These are phyloP conservation scores for Lasiurus cinereus DNA, from an alignment of 2,113 vertebrate species.

Conservation along the genomic window DNA sequence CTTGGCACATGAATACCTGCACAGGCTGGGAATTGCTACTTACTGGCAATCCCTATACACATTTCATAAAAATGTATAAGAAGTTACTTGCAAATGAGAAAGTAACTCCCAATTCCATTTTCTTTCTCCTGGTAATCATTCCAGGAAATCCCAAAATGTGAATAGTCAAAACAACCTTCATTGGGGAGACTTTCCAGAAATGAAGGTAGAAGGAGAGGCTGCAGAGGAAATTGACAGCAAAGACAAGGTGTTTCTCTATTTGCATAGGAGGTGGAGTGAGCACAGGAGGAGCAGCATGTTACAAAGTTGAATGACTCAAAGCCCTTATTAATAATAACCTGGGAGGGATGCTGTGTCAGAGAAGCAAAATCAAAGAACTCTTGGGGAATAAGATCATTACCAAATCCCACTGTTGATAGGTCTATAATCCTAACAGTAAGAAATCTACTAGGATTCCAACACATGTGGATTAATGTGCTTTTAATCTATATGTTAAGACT, in stretches of 20 bases:
- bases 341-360: neutral
- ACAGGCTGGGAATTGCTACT: neutral
- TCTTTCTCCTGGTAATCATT: constrained; percentile 38
- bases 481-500: neutral
- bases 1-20: neutral
- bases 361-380: neutral
- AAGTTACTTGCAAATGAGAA: constrained; percentile 5
- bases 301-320: constrained; percentile 46
- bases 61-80: constrained; percentile 34
- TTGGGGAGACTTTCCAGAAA: neutral
- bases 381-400: neutral
- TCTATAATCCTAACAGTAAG: neutral
- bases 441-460: constrained; percentile 45
- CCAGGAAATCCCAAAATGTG: neutral
- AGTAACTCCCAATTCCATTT: neutral
- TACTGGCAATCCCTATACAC: neutral
- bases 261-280: constrained; percentile 1
- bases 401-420: neutral
- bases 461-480: neutral
- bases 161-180: constrained; percentile 47
- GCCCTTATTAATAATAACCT: neutral
- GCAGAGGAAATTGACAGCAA: neutral
- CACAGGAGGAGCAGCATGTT: neutral
- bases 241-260: constrained; percentile 11
- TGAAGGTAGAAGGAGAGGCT: neutral